Base-by-base conservation (phyloP, 2,113 vertebrate genomes). In the Sebastes fasciatus region DNA sequence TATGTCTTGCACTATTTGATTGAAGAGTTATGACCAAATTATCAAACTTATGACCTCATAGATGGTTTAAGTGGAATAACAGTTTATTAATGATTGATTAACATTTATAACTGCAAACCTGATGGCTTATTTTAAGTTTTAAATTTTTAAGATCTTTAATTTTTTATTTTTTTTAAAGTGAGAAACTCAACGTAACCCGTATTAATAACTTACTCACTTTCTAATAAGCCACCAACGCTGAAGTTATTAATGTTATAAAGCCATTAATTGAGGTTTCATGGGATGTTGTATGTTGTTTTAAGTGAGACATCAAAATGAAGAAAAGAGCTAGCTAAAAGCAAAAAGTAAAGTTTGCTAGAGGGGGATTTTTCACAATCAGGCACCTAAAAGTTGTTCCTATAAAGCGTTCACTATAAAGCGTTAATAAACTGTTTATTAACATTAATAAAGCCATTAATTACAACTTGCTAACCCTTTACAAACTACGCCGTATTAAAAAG, bases 161-260 rank as follows among this genome's bases (percentile, higher is more conserved):
- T 34, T 34, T 34, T 4, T 0, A 4, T 34, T 34, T 49, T 17
- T 42, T 34, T 55, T 42, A 14, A 14, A n/a, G 40, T 40, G 12
- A 66, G 63, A 42, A 66, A 73, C 23, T 42, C 70, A 42, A 54
- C 4, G 23, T 48, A 48, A 55, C 10, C 16, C 9, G 10, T 26
- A 9, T 66, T 17, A 64, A 43, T 73, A 10, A 67, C 51, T 65
- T 45, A 57, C 51, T 65, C 34, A 57, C 26, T 66, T 66, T 46
- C n/a, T 55, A 66, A 66, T 26, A 9, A 48, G 6, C 75, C 52
- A 48, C 23, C n/a, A 57, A 43, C 13, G 17, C 60, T 64, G 55
- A 17, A 21, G 34, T 45, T 79, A 34, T 14, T 34, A 67, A 48
- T 49, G 21, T 66, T 21, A 21, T 5, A 19, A 5, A 7, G 4